These are phyloP conservation scores for Spodoptera exigua DNA, from an alignment of 2,888 invertebrate species.

Conservation along the genomic window DNA sequence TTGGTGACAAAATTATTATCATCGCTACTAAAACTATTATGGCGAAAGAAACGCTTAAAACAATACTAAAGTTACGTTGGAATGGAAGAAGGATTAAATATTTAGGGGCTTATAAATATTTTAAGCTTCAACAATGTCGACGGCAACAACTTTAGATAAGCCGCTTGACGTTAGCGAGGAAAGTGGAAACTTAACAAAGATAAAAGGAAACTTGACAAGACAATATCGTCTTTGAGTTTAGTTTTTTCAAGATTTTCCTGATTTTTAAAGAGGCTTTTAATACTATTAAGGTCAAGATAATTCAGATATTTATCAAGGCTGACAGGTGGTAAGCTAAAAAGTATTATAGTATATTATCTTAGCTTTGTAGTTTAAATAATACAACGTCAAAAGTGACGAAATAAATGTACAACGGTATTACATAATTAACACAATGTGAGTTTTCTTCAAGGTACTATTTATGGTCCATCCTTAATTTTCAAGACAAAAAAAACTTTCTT, in stretches of 20 bases:
- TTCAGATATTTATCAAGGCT: not conserved
- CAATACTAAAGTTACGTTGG: not conserved
- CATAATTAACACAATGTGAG: not conserved
- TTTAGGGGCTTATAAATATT: conserved; percentile 1
- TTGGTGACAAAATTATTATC: no score
- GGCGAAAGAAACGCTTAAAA: not conserved
- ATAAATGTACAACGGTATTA: not conserved
- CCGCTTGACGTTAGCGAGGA: conserved; percentile 3
- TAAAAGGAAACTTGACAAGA: conserved; percentile 15
- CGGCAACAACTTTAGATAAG: conserved; percentile 20
- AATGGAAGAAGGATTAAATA: conserved; percentile 9
- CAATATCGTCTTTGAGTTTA: conserved; percentile 5
- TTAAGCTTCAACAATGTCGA: conserved; percentile 8
- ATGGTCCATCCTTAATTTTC: not conserved
- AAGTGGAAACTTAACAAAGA: conserved; percentile 15
- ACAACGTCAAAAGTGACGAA: no score
- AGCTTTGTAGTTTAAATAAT: no score
- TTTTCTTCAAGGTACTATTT: conserved; percentile 1
- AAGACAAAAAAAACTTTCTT: no score
- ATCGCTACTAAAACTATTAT: no score
- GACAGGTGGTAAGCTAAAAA: not conserved
- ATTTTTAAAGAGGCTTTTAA: not conserved
- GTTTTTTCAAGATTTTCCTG: conserved; percentile 2
- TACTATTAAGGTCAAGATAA: not conserved
- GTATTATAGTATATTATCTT: no score